Base-by-base conservation (phyloP, 2,113 vertebrate genomes). In the Carlito syrichta region DNA sequence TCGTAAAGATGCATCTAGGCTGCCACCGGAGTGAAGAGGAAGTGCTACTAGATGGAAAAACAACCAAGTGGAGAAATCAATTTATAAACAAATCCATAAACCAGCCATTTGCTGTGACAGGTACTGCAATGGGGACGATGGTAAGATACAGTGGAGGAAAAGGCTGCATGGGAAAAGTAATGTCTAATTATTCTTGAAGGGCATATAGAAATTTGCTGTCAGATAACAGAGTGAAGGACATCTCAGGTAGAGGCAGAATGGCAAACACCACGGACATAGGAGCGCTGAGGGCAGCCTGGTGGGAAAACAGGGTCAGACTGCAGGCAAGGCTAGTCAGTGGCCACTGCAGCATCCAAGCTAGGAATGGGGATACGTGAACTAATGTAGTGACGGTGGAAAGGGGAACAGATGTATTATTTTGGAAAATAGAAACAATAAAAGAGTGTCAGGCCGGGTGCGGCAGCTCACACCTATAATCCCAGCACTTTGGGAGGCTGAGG, bases 151-250 rank as follows among this genome's bases (percentile, higher is more conserved):
- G 27, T 2, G n/a, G 13, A 38, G 56, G 19, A 11, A 10, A 66
- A 25, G 16, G 5, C 38, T 16, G 0, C 7, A 0, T 32, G 0
- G 60, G 45, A 7, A 50, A 25, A 20, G 54, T 9, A 35, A 14
- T 0, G 16, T 12, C 56, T 14, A 5, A 20, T 17, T 4, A 16
- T 22, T 6, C 56, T 16, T 8, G 35, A n/a, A 35, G n/a, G 48
- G 12, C 45, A 5, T 17, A 27, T 3, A 13, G 45, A n/a, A 11
- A 50, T 14, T 2, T 45, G 32, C 62, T 4, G 45, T 30, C 66
- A 58, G 62, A 50, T 8, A 1, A 32, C 1, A 14, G 63, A 20
- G 54, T 4, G 45, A 76, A 23, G n/a, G 60, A 23, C 38, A 2
- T 11, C 14, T 63, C 22, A 12, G 7, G 86, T 77, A 76, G 50